These are phyloP conservation scores for Thalassoma bifasciatum DNA, from an alignment of 2,113 vertebrate species.

Conservation along the genomic window DNA sequence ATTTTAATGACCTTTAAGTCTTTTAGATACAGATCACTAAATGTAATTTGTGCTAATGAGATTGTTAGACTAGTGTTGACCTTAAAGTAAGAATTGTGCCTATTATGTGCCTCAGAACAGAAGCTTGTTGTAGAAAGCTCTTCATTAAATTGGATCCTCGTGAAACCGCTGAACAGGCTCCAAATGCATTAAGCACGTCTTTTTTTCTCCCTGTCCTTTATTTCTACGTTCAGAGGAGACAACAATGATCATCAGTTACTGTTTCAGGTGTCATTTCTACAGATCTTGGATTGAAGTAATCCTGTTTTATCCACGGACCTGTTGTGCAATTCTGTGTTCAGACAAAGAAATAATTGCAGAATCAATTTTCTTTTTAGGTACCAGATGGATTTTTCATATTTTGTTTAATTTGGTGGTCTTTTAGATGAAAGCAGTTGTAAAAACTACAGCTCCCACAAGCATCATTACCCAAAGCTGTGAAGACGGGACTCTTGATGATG, in stretches of 20 bases:
- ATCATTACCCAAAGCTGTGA: no score
- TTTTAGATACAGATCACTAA: background rate
- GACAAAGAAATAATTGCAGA: no score
- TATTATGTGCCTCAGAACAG: background rate
- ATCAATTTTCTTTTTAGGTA: no score
- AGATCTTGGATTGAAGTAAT: background rate
- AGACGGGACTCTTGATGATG: no score
- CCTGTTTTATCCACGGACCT: background rate
- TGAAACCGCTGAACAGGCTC: constrained; percentile 18
- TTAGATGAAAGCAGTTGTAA: no score
- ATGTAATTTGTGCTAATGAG: background rate
- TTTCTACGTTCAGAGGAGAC: background rate
- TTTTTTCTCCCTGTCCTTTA: background rate
- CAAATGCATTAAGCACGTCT: background rate
- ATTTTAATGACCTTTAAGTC: no score
- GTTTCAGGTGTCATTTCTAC: background rate
- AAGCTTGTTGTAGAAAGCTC: constrained; percentile 13
- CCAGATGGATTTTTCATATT: no score
- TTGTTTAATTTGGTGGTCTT: no score
- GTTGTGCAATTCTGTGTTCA: no score
- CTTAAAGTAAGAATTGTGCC: background rate
- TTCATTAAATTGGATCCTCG: constrained; percentile 23
- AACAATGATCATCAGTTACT: background rate
- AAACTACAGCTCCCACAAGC: no score
- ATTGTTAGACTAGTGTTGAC: constrained; percentile 16